Base-by-base conservation (phyloP, 2,888 invertebrate genomes). In the Rhyacophila evoluta region DNA sequence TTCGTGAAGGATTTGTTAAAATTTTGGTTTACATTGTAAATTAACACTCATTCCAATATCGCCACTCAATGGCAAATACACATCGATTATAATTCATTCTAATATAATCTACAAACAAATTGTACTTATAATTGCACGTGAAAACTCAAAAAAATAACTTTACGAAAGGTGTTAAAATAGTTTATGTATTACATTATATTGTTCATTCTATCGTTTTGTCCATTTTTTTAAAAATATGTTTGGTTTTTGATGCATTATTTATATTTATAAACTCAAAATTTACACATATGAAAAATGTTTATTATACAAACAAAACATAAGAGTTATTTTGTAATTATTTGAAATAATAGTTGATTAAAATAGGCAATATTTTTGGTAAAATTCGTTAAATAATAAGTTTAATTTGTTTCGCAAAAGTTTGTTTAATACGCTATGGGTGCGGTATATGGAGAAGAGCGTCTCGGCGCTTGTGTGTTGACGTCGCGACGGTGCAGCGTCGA, bases 321-420 rank as follows among this genome's bases (percentile, higher is more conserved):
- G 8, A 55, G 10, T 25, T 10, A 55, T 55, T 55, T 55, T 55
- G 55, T 55, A 10, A 8, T 15, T 0, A 15, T 19, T 55, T 25
- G 6, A 41, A 55, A 55, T 19, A 25, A 19, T 55, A 55, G 10
- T 55, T 10, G 55, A 33, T 33, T 33, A 6, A 33, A 4, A 33
- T 33, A 33, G 55, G 15, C 1, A 25, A 10, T 41, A 41, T 55
- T 19, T 19, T 4, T 19, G 55, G 19, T 55, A 6, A 4, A 4
- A n/a, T 33, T 33, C 2, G 6, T 4, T 4, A 33, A 33, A 33
- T 6, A 33, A 4, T 1, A 55, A 55, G 19, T 19, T 55, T 19
- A 55, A 19, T 55, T 55, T 55, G 19, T 25, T 19, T 55, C 55
- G 55, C 19, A 55, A 55, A 55, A 55, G 55, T 55, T 55, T 55